phyloP scores from a whole-genome alignment of 2,797 vertebrate genomes.

The Tragelaphus eurycerus region DNA sequence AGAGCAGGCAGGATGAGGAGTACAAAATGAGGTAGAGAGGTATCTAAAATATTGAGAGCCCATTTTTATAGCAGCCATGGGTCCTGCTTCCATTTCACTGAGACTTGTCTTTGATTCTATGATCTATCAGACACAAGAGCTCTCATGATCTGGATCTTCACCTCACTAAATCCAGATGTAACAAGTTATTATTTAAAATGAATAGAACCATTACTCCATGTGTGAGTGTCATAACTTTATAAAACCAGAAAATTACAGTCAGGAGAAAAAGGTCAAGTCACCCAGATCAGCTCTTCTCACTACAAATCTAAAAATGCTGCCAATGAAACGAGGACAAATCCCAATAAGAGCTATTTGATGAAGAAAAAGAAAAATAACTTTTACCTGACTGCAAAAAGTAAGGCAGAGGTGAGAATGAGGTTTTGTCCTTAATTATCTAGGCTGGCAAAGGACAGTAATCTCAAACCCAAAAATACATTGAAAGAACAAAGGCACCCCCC shows the following conservation, averaged over 20 bases:
- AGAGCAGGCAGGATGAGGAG: neutral
- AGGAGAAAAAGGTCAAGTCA: slow-evolving; percentile 11
- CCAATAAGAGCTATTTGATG: neutral
- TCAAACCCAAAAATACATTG: neutral
- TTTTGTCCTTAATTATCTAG: slow-evolving; percentile 1
- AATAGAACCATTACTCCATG: neutral
- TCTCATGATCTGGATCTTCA: neutral
- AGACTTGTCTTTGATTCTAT: neutral
- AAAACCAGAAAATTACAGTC: neutral
- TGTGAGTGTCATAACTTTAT: neutral
- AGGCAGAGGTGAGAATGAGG: neutral
- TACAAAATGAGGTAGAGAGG: neutral
- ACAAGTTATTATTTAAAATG: neutral
- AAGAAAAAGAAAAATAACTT: slow-evolving; percentile 21
- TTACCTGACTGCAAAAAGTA: neutral
- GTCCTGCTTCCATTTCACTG: neutral
- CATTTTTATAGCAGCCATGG: neutral
- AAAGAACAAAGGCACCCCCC: neutral
- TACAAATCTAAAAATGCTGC: slow-evolving; percentile 8
- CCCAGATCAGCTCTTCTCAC: neutral
- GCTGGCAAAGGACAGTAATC: neutral
- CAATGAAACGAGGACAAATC: neutral
- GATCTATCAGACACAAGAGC: neutral
- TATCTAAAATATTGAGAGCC: neutral
- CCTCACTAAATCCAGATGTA: neutral